phyloP scores from a whole-genome alignment of 2,113 vertebrate species.

The Hyla sarda region DNA sequence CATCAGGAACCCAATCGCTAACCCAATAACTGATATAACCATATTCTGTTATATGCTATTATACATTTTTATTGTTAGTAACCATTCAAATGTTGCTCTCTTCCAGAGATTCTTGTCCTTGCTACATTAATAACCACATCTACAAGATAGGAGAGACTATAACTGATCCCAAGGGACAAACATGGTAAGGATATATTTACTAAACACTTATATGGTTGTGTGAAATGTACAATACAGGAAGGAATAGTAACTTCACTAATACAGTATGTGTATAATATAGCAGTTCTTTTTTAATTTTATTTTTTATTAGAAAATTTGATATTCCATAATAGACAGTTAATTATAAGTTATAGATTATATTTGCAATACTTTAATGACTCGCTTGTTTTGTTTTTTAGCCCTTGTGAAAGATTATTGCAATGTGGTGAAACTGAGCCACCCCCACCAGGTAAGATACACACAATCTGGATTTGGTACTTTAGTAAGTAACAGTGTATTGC shows the following conservation, averaged over 20 bases:
- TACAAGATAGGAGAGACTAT: slow-evolving; percentile 46
- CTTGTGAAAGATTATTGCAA: slow-evolving; percentile 43
- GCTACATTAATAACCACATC: slow-evolving; percentile 29
- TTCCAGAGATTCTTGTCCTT: slow-evolving; percentile 49
- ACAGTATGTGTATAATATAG: not conserved
- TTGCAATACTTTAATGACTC: not conserved
- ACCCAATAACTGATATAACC: not conserved
- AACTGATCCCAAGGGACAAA: slow-evolving; percentile 33
- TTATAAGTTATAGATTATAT: too few species aligned
- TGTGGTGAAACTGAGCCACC: not conserved
- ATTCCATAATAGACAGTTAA: too few species aligned
- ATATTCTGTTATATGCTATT: not conserved
- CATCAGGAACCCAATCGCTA: not conserved
- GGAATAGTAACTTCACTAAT: too few species aligned
- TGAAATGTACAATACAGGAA: too few species aligned
- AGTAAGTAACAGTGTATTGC: not conserved
- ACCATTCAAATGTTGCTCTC: not conserved
- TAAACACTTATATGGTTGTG: not conserved
- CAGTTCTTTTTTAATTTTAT: too few species aligned
- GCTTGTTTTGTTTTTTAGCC: slow-evolving; percentile 3
- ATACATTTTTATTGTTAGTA: not conserved
- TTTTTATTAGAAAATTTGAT: too few species aligned
- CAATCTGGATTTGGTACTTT: not conserved
- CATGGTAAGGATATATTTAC: slow-evolving; percentile 27
- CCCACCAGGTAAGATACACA: slow-evolving; percentile 15